Base-by-base conservation (phyloP, 2,797 vertebrate species). In the Hybognathus amarus region DNA sequence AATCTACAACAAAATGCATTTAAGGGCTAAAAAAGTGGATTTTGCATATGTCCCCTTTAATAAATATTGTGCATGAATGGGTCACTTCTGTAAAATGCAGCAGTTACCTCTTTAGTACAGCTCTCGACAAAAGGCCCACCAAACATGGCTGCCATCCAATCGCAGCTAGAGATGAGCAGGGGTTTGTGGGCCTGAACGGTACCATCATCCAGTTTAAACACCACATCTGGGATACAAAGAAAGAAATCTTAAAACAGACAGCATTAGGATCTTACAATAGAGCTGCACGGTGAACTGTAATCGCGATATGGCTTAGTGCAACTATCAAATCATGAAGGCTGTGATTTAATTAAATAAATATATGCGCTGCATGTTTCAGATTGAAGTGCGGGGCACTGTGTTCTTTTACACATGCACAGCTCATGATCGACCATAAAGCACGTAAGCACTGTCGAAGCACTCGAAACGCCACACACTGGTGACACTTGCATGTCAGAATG, bases 121-220 rank as follows among this genome's bases (percentile, higher is more conserved):
- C 93, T 94, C 88, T 94, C 94, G 0, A 92, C 90, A 87, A 95
- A 95, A 4, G 92, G 89, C 9, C 94, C 93, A 1, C 93, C 91
- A 88, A 95, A 94, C 92, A 94, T 93, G 67, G 94, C 93, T 50
- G 92, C 90, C 94, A 95, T 95, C 93, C 93, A 94, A 83, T 94
- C 93, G 0, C 93, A 95, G 89, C 93, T 93, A 0, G 94, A 91
- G 0, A 94, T 91, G 20, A 94, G 91, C 78, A 95, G 88, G 0
- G 94, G 93, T 70, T 94, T 95, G 88, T 95, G 94, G 0, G 94
- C 93, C 0, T 91, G 91, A 74, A 94, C 90, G 0, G 38, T 83
- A 1, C 93, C 93, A 0, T 93, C 92, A 0, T 94, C 94, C 79
- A 94, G 88, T 0, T 70, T 90, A 87, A 94, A 94, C 75, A 92